Percentiles rank a stretch among this genome's conserved stretches.
phyloP scores from a whole-genome alignment of 2,113 vertebrate genomes.

The Spilogale gracilis region DNA sequence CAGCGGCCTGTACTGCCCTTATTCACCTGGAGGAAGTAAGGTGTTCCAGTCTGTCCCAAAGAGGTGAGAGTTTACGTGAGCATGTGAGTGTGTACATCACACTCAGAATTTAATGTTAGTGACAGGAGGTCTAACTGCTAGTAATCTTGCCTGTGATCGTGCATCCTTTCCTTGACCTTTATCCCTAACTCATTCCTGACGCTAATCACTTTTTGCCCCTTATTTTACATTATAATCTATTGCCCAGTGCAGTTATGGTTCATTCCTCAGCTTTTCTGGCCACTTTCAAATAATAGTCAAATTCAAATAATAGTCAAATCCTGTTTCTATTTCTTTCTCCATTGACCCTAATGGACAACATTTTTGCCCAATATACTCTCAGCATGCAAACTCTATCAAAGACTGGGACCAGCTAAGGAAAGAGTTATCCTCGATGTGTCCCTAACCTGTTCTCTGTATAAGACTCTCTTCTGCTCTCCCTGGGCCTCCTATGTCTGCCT shows the following conservation, averaged over 20 bases:
- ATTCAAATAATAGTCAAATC: conserved; percentile 43
- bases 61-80: neutral
- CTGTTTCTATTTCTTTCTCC: conserved; percentile 2
- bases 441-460: neutral
- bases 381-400: neutral
- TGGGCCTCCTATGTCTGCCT: neutral
- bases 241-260: neutral
- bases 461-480: neutral
- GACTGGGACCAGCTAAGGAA: neutral
- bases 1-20: too few species aligned
- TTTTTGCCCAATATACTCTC: neutral
- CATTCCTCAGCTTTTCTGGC: neutral
- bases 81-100: neutral
- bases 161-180: neutral
- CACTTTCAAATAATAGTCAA: conserved; percentile 20
- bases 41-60: neutral
- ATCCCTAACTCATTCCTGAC: neutral
- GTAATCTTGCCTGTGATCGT: neutral
- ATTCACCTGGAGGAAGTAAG: neutral
- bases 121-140: fast-evolving
- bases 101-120: neutral
- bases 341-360: neutral
- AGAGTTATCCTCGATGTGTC: neutral
- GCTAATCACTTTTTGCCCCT: neutral
- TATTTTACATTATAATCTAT: neutral